Percentiles rank a stretch among this genome's conserved stretches.
Evolutionary conservation across 2,888 invertebrate genomes (phyloP).

Genomic region (Zygothrica quintamaculata): DNA sequence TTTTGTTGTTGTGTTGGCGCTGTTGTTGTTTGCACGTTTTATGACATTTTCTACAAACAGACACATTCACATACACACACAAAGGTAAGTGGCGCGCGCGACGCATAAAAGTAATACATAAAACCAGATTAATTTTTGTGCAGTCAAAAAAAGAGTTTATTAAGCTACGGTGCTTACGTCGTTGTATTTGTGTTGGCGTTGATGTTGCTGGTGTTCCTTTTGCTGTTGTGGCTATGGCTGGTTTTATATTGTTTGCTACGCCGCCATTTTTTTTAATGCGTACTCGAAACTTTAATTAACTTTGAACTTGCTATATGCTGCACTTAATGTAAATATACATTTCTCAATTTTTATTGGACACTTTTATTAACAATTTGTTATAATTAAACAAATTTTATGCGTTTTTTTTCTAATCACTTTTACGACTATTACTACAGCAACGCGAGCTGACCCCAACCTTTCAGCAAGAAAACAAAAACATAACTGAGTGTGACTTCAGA

Average conservation of each 20-base stretch:
- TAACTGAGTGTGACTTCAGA: slow-evolving; percentile 46
- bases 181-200: slow-evolving; percentile 37
- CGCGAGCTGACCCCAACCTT: slow-evolving; percentile 19
- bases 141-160: slow-evolving; percentile 69
- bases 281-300: slow-evolving; percentile 18
- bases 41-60: slow-evolving; percentile 66
- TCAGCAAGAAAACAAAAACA: slow-evolving; percentile 62
- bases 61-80: slow-evolving; percentile 36
- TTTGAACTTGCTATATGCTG: not conserved
- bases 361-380: slow-evolving; percentile 30
- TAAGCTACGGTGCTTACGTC: slow-evolving; percentile 66
- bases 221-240: slow-evolving; percentile 23
- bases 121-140: slow-evolving; percentile 77
- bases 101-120: slow-evolving; percentile 69
- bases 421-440: slow-evolving; percentile 13
- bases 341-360: slow-evolving; percentile 14
- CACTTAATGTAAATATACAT: slow-evolving; percentile 1
- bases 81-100: slow-evolving; percentile 55
- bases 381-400: slow-evolving; percentile 29
- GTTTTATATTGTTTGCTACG: slow-evolving; percentile 60
- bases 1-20: slow-evolving; percentile 45
- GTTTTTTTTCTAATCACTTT: slow-evolving; percentile 32
- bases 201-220: too few relatives aligned
- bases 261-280: slow-evolving; percentile 65
- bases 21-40: slow-evolving; percentile 62